These are phyloP conservation scores for Battus philenor DNA, from an alignment of 1,140 invertebrate genomes.

Conservation along the genomic window DNA sequence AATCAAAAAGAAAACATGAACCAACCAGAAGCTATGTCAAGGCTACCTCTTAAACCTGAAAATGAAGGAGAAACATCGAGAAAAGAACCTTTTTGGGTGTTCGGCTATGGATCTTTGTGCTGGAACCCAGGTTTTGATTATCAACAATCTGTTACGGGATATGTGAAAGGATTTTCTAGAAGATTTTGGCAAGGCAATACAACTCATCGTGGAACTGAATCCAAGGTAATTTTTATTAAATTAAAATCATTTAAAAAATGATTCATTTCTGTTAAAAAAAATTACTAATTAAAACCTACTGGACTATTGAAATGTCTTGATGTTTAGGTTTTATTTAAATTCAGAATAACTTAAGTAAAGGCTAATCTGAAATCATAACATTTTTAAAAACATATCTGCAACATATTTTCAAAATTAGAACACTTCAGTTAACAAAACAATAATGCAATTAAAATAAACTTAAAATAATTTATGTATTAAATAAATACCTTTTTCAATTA, in stretches of 20 bases:
- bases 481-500: too few relatives aligned
- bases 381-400: too few relatives aligned
- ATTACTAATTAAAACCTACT: too few relatives aligned
- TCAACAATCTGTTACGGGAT: conserved; percentile 82
- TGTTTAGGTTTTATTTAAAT: too few relatives aligned
- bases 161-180: conserved; percentile 84
- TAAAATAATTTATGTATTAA: too few relatives aligned
- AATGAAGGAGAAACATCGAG: conserved; percentile 22
- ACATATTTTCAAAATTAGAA: too few relatives aligned
- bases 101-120: conserved; percentile 91
- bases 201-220: conserved; percentile 85
- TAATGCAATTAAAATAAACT: too few relatives aligned
- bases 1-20: conserved; percentile 19
- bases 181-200: conserved; percentile 93
- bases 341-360: too few relatives aligned
- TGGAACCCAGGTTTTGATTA: conserved; percentile 92
- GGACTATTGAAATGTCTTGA: too few relatives aligned
- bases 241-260: conserved; percentile 2
- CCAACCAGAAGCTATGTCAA: conserved; percentile 17
- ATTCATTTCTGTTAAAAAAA: background rate
- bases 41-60: conserved; percentile 18
- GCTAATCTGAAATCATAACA: too few relatives aligned
- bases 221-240: conserved; percentile 80
- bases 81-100: conserved; percentile 82
- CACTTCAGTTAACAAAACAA: too few relatives aligned